Evolutionary conservation across 2,113 vertebrate species (phyloP), one percentile per base, ranked within the genome.

Genomic region (Myanophis thanlyinensis): DNA sequence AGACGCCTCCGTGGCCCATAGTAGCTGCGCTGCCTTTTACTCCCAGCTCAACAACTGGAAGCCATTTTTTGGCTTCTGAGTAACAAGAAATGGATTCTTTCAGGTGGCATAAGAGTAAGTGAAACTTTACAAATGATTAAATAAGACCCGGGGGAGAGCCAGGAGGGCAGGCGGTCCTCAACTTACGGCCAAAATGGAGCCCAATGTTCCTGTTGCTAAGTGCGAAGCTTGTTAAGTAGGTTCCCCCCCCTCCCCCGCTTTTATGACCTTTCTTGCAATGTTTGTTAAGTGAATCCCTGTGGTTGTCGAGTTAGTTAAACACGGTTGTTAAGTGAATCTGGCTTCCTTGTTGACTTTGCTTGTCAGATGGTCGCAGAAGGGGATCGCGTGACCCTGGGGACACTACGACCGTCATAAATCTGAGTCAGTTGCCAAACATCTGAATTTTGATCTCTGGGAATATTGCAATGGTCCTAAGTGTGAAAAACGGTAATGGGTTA

Each of bases 91-190:
- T 93, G 13, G 85, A 1, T 56, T 80, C 80, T 67, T 52, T 0
- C 92, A 67, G 67, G 89, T 92, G 93, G 90, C 53, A 93, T 95
- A 93, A 94, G 93, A 92, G 87, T 90, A 40, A 27, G 59, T 80
- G 88, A 93, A 95, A 44, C 27, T 86, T n/a, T 94, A 94, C 94
- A 92, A 54, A 94, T 92, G 8, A 4, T 23, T 18, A 15, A 48
- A 48, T 5, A 27, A 89, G 35, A 5, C 25, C 25, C 5, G 8
- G 40, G 15, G 40, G 48, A 48, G 95, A 95, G 23, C n/a, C 88
- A 91, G 89, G 93, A 89, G 52, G 27, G 30, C 12, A 5, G 59
- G 59, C 5, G 59, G 4, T n/a, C 59, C 30, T 67, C 30, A 12
- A 2, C 59, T 67, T 67, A 67, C 30, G 59, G 5, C 59, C 59